These are phyloP conservation scores for Eidolon dupreanum DNA, from an alignment of 2,797 vertebrate genomes.

Conservation along the genomic window DNA sequence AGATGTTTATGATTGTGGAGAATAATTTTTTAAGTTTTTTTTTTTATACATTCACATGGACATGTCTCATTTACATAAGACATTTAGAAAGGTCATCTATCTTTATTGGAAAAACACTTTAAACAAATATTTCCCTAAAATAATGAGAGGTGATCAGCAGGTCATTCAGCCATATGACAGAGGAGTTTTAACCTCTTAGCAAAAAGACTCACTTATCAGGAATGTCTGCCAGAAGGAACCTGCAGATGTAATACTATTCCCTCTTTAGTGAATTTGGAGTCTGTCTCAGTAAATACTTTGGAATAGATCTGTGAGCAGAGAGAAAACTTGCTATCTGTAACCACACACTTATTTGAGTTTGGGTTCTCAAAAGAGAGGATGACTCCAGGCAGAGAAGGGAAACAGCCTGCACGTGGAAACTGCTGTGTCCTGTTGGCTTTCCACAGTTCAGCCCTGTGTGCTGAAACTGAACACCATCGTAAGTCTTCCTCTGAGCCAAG, in stretches of 20 bases:
- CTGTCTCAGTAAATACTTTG: neutral
- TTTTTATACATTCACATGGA: neutral
- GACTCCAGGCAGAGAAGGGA: neutral
- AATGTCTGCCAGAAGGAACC: neutral
- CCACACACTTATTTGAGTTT: neutral
- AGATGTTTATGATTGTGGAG: neutral
- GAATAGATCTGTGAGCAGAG: neutral
- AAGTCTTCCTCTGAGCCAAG: neutral
- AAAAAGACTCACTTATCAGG: neutral
- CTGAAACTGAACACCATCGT: neutral
- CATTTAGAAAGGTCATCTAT: neutral
- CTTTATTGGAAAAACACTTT: neutral
- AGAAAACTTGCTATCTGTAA: neutral
- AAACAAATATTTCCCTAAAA: conserved; percentile 25
- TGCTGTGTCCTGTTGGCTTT: too few relatives aligned
- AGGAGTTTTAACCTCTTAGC: neutral
- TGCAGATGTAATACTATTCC: neutral
- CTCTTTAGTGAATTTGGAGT: neutral
- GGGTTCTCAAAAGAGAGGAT: neutral
- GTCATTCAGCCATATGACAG: neutral
- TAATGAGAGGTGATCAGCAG: neutral
- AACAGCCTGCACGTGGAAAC: neutral
- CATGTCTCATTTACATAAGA: neutral
- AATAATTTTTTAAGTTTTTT: neutral
- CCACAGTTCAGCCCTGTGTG: neutral